Evolutionary conservation across 2,888 invertebrate species (phyloP).

Genomic region (Ceraclea dissimilis): DNA sequence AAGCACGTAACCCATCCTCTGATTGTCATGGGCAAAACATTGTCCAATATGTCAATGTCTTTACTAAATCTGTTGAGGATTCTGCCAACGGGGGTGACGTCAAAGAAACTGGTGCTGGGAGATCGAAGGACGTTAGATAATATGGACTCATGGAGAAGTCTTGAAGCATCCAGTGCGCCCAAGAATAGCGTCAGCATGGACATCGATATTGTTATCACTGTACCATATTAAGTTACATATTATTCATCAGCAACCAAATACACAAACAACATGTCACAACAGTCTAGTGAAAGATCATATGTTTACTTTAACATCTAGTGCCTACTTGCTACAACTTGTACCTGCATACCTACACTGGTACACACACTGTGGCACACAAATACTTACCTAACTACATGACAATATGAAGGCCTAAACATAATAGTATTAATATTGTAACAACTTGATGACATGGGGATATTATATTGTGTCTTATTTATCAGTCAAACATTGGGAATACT

Average conservation of each 20-base stretch:
- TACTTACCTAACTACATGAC: too few species aligned
- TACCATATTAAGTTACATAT: constrained; percentile 14
- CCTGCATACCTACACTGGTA: too few species aligned
- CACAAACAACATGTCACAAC: background rate
- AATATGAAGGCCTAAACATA: too few species aligned
- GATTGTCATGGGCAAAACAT: constrained; percentile 62
- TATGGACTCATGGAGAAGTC: constrained; percentile 56
- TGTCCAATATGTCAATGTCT: constrained; percentile 66
- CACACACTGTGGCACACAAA: too few species aligned
- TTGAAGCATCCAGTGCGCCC: constrained; percentile 56
- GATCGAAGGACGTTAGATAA: constrained; percentile 58
- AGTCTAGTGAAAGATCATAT: too few species aligned
- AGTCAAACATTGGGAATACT: too few species aligned
- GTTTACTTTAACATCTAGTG: too few species aligned
- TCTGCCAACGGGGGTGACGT: constrained; percentile 72
- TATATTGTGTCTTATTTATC: too few species aligned
- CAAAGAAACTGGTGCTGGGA: constrained; percentile 66
- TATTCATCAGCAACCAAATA: constrained; percentile 5
- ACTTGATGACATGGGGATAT: too few species aligned
- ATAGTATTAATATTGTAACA: too few species aligned
- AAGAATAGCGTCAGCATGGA: constrained; percentile 60
- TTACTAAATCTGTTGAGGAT: constrained; percentile 72
- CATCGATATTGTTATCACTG: constrained; percentile 60
- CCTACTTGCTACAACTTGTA: too few species aligned
- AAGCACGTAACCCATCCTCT: constrained; percentile 63